Conservation (phyloP, 2,113 vertebrate genomes). For the Pandion haliaetus region DNA sequence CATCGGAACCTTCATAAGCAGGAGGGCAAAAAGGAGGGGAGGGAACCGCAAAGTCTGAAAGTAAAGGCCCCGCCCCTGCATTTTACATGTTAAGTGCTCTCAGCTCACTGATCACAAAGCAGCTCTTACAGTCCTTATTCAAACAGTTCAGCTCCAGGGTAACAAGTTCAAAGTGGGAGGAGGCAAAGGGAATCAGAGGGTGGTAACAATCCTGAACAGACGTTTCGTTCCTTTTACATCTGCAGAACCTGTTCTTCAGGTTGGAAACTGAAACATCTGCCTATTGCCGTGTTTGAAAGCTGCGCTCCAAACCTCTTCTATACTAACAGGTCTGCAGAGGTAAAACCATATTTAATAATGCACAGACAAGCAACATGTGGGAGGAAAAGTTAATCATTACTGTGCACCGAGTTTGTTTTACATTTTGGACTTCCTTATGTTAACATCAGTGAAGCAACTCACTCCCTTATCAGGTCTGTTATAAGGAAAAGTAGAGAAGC, state of each 20-base stretch:
- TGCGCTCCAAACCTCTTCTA: neutral
- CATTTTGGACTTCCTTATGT: slow-evolving; percentile 26
- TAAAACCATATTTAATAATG: neutral
- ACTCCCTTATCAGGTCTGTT: neutral
- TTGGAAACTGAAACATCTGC: slow-evolving; percentile 46
- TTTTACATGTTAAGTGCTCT: neutral
- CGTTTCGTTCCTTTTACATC: neutral
- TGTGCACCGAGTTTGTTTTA: neutral
- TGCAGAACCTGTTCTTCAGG: slow-evolving; percentile 72
- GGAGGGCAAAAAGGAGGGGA: neutral
- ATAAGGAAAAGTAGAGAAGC: neutral
- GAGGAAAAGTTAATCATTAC: slow-evolving; percentile 61
- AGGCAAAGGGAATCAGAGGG: slow-evolving; percentile 17
- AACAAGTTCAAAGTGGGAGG: slow-evolving; percentile 72
- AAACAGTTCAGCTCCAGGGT: slow-evolving; percentile 71
- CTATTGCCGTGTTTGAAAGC: neutral
- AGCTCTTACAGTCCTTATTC: slow-evolving; percentile 24
- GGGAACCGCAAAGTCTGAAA: neutral
- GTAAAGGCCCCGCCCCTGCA: neutral
- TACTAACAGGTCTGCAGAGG: neutral
- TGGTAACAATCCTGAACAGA: neutral
- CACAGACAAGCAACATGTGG: neutral
- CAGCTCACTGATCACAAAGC: slow-evolving; percentile 16
- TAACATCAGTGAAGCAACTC: neutral
- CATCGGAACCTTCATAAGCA: neutral